phyloP scores from a whole-genome alignment of 2,888 invertebrate species.

The Trissolcus brochymenae region DNA sequence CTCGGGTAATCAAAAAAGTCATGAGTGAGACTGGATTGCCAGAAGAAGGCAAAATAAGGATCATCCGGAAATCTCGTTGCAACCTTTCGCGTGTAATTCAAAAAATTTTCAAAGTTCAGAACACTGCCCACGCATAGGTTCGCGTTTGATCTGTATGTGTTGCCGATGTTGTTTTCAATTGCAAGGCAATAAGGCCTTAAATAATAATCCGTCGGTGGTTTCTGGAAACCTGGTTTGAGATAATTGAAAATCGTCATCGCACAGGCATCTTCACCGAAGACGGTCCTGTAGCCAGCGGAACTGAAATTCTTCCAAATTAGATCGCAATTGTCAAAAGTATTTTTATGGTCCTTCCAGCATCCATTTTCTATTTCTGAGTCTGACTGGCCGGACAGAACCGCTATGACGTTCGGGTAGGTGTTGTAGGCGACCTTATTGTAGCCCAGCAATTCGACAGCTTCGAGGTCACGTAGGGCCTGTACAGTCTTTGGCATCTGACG shows the following conservation, averaged over 20 bases:
- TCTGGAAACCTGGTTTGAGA: slow-evolving; percentile 84
- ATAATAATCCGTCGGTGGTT: slow-evolving; percentile 91
- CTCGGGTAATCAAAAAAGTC: slow-evolving; percentile 89
- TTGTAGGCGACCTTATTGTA: slow-evolving; percentile 97
- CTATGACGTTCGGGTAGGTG: slow-evolving; percentile 92
- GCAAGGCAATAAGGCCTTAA: slow-evolving; percentile 85
- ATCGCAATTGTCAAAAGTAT: slow-evolving; percentile 86
- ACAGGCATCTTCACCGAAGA: slow-evolving; percentile 90
- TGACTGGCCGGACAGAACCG: slow-evolving; percentile 85
- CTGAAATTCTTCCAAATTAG: slow-evolving; percentile 91
- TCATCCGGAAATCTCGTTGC: slow-evolving; percentile 79
- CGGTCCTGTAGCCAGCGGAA: slow-evolving; percentile 84
- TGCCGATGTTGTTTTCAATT: slow-evolving; percentile 83
- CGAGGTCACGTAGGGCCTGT: slow-evolving; percentile 80
- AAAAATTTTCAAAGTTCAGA: slow-evolving; percentile 83
- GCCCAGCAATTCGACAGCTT: slow-evolving; percentile 87
- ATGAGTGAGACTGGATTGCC: slow-evolving; percentile 90
- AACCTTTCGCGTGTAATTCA: slow-evolving; percentile 84
- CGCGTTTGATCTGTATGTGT: slow-evolving; percentile 81
- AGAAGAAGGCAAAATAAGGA: slow-evolving; percentile 88
- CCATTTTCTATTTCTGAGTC: slow-evolving; percentile 82
- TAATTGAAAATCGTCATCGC: slow-evolving; percentile 89
- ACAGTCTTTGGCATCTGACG: slow-evolving; percentile 88
- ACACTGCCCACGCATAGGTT: slow-evolving; percentile 84
- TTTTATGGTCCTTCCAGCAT: slow-evolving; percentile 81